Conservation (phyloP, 2,888 invertebrate species). For the Pachliopta kotzebuea region DNA sequence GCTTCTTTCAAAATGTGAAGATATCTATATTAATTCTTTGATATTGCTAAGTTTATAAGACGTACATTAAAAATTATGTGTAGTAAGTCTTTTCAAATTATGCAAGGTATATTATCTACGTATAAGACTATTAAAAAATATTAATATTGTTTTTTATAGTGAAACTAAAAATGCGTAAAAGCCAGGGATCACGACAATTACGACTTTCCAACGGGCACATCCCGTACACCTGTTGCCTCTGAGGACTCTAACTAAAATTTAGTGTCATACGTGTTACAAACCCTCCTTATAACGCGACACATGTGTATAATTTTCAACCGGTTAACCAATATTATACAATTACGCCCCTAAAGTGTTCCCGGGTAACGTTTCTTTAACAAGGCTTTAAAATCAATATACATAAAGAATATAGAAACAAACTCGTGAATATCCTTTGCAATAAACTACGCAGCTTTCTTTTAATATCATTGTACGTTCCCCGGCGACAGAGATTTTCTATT, state of each 20-base stretch:
- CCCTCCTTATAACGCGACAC: slow-evolving; percentile 56
- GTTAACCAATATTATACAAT: slow-evolving; percentile 61
- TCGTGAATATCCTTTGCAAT: background rate
- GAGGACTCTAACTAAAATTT: slow-evolving; percentile 75
- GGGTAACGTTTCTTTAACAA: slow-evolving; percentile 31
- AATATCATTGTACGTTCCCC: background rate
- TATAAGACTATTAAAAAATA: background rate
- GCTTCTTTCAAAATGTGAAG: too few species aligned
- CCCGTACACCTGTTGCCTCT: slow-evolving; percentile 71
- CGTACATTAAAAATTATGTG: too few species aligned
- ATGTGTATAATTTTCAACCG: slow-evolving; percentile 70
- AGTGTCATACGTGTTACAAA: slow-evolving; percentile 69
- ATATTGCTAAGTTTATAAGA: too few species aligned
- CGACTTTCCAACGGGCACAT: slow-evolving; percentile 63
- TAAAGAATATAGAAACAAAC: background rate
- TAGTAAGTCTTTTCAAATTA: too few species aligned
- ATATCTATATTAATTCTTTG: too few species aligned
- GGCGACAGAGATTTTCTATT: background rate
- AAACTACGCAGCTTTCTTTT: background rate
- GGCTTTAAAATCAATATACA: background rate
- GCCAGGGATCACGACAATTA: slow-evolving; percentile 68
- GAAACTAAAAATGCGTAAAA: slow-evolving; percentile 25
- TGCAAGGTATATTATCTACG: too few species aligned
- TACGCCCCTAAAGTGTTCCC: slow-evolving; percentile 32
- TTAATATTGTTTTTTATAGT: slow-evolving; percentile 23